Percentiles rank a stretch among this genome's conserved stretches.
Evolutionary conservation across 2,797 vertebrate genomes (phyloP).

Genomic region (Onychomys arenicola): DNA sequence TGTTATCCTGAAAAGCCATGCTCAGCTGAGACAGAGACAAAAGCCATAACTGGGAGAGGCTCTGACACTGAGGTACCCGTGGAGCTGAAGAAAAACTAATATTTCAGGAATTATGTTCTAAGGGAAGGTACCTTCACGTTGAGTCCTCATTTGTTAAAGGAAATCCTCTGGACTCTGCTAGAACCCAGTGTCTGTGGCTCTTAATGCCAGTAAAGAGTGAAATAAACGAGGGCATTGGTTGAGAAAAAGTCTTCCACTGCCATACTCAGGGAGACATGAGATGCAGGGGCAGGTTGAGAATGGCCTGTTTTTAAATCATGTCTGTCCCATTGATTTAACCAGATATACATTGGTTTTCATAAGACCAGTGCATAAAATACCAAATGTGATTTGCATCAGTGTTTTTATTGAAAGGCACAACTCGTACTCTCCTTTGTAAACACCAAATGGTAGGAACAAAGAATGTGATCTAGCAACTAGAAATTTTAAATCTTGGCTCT

Average conservation of each 20-base stretch:
- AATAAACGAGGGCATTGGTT: not conserved
- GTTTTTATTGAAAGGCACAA: not conserved
- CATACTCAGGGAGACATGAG: not conserved
- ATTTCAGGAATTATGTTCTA: not conserved
- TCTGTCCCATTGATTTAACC: not conserved
- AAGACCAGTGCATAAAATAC: not conserved
- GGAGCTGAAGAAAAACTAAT: not conserved
- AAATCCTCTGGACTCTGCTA: not conserved
- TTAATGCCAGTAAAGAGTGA: not conserved
- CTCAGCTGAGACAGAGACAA: not conserved
- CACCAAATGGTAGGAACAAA: not conserved
- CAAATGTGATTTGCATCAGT: not conserved
- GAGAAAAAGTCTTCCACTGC: not conserved
- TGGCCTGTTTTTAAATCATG: not conserved
- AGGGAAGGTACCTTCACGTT: not conserved
- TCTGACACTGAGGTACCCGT: not conserved
- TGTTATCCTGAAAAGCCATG: not conserved
- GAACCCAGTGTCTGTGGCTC: not conserved
- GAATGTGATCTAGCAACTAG: not conserved
- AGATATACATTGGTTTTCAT: not conserved
- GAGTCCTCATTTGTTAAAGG: not conserved
- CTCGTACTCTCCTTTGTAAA: not conserved
- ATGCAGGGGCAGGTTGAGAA: not conserved
- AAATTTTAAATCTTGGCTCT: slow-evolving; percentile 1
- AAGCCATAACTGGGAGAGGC: not conserved